phyloP scores from a whole-genome alignment of 2,888 invertebrate species.

The Rotaria sp. region DNA sequence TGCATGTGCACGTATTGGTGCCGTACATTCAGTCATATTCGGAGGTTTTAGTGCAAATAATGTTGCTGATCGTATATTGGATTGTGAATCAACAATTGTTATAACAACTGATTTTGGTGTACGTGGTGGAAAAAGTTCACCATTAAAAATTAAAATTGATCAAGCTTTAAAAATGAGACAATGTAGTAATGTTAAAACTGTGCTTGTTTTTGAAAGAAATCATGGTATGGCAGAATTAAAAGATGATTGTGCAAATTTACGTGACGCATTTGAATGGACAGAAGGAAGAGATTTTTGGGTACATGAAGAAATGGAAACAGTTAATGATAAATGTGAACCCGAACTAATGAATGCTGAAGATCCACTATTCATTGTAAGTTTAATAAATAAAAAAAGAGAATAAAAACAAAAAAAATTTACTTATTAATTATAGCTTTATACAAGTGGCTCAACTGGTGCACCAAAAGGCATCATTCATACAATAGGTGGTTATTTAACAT shows the following conservation, averaged over 20 bases:
- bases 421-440: conserved; percentile 39
- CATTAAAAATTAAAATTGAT: conserved; percentile 37
- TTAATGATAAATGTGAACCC: conserved; percentile 74
- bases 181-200: conserved; percentile 33
- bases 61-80: conserved; percentile 33
- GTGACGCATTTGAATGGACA: conserved; percentile 41
- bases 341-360: conserved; percentile 94
- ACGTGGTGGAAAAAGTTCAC: conserved; percentile 30
- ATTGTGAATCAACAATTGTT: conserved; percentile 35
- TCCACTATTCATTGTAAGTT: conserved; percentile 93
- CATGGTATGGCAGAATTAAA: background rate
- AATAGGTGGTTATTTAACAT: conserved; percentile 35
- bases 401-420: background rate
- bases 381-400: conserved; percentile 59
- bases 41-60: conserved; percentile 39
- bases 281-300: conserved; percentile 77
- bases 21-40: conserved; percentile 38
- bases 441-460: conserved; percentile 48
- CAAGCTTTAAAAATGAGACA: conserved; percentile 27
- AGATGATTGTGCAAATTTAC: background rate
- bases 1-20: conserved; percentile 40
- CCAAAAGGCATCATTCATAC: conserved; percentile 40
- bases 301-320: conserved; percentile 75
- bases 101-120: conserved; percentile 35
- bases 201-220: conserved; percentile 35